phyloP scores from a whole-genome alignment of 1,140 invertebrate genomes.

The Coenobita brevimanus region DNA sequence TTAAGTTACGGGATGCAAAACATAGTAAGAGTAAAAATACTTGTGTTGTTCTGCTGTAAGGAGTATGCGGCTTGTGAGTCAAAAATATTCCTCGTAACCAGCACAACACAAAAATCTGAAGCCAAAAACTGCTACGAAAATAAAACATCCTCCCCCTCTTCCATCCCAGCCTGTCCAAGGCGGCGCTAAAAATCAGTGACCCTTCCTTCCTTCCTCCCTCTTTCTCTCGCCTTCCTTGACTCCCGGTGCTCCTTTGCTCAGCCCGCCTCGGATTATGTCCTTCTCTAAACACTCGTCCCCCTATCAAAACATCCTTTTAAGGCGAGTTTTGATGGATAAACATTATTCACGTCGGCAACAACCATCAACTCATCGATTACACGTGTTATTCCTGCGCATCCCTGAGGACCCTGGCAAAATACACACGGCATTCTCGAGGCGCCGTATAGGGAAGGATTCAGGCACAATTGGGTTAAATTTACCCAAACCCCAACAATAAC shows the following conservation, averaged over 20 bases:
- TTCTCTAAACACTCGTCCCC: conserved; percentile 23
- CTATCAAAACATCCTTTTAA: conserved; percentile 24
- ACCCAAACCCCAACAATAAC: neutral
- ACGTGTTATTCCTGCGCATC: conserved; percentile 30
- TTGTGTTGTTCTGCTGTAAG: too few relatives aligned
- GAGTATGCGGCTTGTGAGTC: too few relatives aligned
- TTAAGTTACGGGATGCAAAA: too few relatives aligned
- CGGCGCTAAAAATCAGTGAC: too few relatives aligned
- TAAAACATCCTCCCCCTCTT: too few relatives aligned
- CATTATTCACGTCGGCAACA: conserved; percentile 13
- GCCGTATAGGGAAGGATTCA: neutral
- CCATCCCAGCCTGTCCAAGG: too few relatives aligned
- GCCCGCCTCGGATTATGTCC: conserved; percentile 31
- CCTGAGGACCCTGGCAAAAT: conserved; percentile 7
- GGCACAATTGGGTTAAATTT: conserved; percentile 23
- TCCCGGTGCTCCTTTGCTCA: neutral
- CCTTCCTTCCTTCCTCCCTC: neutral
- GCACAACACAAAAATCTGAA: too few relatives aligned
- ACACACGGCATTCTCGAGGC: neutral
- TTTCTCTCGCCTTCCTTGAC: conserved; percentile 3
- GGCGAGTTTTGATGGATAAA: conserved; percentile 30
- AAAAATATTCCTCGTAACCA: too few relatives aligned
- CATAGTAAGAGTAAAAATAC: too few relatives aligned
- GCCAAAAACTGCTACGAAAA: too few relatives aligned
- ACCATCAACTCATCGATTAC: conserved; percentile 23